Conservation (phyloP, 2,888 invertebrate genomes). For the Drosophila prostipennis region DNA sequence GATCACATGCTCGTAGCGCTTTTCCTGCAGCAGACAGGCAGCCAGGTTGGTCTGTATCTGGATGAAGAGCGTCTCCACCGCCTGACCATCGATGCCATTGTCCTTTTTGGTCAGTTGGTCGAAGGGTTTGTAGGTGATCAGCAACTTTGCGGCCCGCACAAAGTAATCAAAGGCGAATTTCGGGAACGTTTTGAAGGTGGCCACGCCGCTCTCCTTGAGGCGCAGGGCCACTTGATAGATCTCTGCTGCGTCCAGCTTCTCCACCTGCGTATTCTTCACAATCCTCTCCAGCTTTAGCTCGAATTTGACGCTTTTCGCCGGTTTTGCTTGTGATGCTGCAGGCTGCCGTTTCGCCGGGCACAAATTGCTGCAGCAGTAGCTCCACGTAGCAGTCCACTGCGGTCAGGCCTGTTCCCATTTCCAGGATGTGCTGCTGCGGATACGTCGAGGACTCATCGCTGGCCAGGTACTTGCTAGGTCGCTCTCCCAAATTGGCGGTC, state of each 20-base stretch:
- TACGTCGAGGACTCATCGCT: conserved; percentile 16
- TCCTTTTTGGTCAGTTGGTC: conserved; percentile 85
- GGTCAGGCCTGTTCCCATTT: conserved; percentile 84
- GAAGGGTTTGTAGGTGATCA: conserved; percentile 87
- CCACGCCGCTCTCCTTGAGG: conserved; percentile 86
- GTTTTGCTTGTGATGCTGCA: conserved; percentile 83
- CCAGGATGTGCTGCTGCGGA: conserved; percentile 49
- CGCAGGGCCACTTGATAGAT: conserved; percentile 83
- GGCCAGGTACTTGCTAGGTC: conserved; percentile 67
- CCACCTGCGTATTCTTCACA: conserved; percentile 83
- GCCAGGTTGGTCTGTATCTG: conserved; percentile 93
- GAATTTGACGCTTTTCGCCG: conserved; percentile 71
- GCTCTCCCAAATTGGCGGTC: conserved; percentile 57
- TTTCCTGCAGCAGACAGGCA: conserved; percentile 90
- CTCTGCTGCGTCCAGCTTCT: conserved; percentile 83
- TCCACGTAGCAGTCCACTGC: conserved; percentile 85
- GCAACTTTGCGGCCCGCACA: conserved; percentile 89
- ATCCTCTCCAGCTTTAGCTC: conserved; percentile 83
- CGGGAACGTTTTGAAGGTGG: conserved; percentile 87
- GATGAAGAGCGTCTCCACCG: conserved; percentile 87
- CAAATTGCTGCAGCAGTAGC: conserved; percentile 84
- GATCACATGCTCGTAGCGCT: conserved; percentile 88
- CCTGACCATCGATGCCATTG: conserved; percentile 80
- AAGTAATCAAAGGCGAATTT: conserved; percentile 90
- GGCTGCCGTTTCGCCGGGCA: conserved; percentile 84